Base-by-base conservation (phyloP, 2,113 vertebrate species). In the Catharus minimus region DNA sequence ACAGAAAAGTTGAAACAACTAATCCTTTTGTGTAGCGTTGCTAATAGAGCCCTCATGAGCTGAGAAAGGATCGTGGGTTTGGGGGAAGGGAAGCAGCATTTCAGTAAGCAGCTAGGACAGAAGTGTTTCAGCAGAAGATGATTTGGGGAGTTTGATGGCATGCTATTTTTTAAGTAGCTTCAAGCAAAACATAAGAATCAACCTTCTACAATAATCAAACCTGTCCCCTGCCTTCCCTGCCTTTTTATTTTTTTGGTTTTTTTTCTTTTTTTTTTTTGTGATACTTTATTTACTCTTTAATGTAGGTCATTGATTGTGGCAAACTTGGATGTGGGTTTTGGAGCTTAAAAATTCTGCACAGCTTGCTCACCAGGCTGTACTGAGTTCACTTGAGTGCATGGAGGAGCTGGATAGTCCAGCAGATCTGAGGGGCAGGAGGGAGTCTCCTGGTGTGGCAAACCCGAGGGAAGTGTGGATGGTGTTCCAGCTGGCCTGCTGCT, bases 21-120 rank as follows among this genome's bases (percentile, higher is more conserved):
- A 79, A 91, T 82, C 60, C 92, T 95, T 92, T 95, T 94, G 89
- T 95, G 78, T 44, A 41, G 65, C 88, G 52, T 46, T 82, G 82
- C 74, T 81, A 91, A 92, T 66, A 93, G 75, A 86, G 65, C 43
- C 36, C 43, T 92, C 64, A 17, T 49, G 78, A 84, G 74, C 78
- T 69, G 84, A 66, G 88, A 73, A 88, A 90, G 58, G 67, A 55
- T 58, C 66, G 73, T 46, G n/a, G 33, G 65, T 50, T 1, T 62
- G 75, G 88, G 81, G 82, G 76, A 69, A 91, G 76, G 87, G 83
- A 87, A 55, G 53, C 39, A 78, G 44, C 16, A 26, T 53, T 86
- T 88, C 66, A 82, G 52, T 82, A 57, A 84, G 66, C 36, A 84
- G 41, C 60, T 43, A 58, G 49, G 2, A 2, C 24, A 67, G 65